Evolutionary conservation across 2,113 vertebrate species (phyloP), one percentile per base, ranked within the genome.

Genomic region (Myotis lucifugus): DNA sequence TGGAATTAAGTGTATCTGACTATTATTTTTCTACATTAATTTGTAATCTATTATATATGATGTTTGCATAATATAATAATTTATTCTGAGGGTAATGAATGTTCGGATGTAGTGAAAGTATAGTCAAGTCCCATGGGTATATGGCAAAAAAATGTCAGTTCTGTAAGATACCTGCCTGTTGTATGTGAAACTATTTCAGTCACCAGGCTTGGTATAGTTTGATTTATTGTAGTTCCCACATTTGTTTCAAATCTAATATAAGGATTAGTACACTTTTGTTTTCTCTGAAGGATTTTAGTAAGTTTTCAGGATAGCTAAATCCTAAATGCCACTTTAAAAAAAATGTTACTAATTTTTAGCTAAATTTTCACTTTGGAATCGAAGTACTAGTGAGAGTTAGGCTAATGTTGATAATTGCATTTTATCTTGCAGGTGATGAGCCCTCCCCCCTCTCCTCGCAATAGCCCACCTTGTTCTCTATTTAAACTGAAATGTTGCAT

Each of bases 21-120:
- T 91, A 14, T 81, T 81, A 85, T 88, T 96, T 95, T 96, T 89
- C 48, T 95, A 61, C 29, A 72, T 91, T 94, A 66, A 85, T 79
- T 93, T 81, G 8, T 93, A 54, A 72, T 79, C 40, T 85, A 9
- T 88, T 84, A 27, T 74, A n/a, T 67, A 78, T 70, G 21, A 5
- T 54, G 0, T 61, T 83, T 82, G 32, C 88, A 48, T 17, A 66
- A 21, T 40, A 69, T 79, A 54, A 17, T 87, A 82, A 89, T 88
- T 93, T 96, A 74, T 92, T 93, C 90, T 42, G 56, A 93, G 37
- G 37, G 8, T 56, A 82, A 85, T 29, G 19, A 86, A 83, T 95
- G 34, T 91, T 95, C 34, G 54, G 12, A 83, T 85, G 56, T 6
- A 87, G 17, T 50, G 18, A 84, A 19, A 72, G 40, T 85, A 72